Evolutionary conservation across 2,113 vertebrate species (phyloP).

Genomic region (Pterocles burchelli): DNA sequence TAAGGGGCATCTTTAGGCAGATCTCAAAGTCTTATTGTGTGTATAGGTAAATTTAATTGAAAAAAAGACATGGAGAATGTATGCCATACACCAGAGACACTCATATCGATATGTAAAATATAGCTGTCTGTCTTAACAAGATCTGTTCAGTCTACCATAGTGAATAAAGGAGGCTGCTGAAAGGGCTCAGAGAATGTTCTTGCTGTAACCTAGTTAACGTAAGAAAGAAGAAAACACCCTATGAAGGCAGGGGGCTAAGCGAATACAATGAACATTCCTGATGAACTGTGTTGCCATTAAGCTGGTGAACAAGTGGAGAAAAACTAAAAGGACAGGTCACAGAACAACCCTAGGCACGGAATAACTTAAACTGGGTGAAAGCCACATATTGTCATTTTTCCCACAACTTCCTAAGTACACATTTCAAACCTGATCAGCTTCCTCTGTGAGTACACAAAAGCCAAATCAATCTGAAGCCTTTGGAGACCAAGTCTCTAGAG

Average conservation of each 20-base stretch:
- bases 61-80: not conserved
- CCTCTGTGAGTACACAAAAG: not conserved
- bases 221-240: not conserved
- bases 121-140: not conserved
- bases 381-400: not conserved
- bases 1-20: not conserved
- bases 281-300: not conserved
- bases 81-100: not conserved
- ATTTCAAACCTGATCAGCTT: not conserved
- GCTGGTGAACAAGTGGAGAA: not conserved
- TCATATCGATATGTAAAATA: not conserved
- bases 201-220: not conserved
- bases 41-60: not conserved
- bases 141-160: not conserved
- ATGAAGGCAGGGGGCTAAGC: not conserved
- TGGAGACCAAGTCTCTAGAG: not conserved
- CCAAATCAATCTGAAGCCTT: not conserved
- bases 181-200: not conserved
- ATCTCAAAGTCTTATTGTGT: not conserved
- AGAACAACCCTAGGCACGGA: not conserved
- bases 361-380: not conserved
- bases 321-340: not conserved
- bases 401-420: not conserved
- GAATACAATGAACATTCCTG: not conserved
- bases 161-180: not conserved